These are phyloP conservation scores for Hypselothyrea guttata DNA, from an alignment of 2,888 invertebrate species.

Conservation along the genomic window DNA sequence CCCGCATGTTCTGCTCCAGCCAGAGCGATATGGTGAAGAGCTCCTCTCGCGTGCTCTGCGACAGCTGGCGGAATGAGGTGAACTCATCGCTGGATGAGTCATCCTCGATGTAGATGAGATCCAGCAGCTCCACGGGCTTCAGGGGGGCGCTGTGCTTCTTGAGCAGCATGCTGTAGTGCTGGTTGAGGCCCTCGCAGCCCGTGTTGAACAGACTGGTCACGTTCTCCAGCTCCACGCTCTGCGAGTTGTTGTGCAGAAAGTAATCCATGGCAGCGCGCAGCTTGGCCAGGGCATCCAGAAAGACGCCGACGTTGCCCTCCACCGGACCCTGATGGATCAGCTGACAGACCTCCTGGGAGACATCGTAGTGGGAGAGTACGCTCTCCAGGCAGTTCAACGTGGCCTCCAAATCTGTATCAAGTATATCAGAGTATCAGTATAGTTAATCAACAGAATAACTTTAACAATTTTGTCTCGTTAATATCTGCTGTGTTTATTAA, in stretches of 20 bases:
- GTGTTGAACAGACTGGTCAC: conserved; percentile 90
- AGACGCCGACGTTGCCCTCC: conserved; percentile 85
- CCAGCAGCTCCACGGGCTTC: conserved; percentile 93
- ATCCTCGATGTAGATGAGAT: conserved; percentile 93
- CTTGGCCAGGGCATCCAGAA: conserved; percentile 90
- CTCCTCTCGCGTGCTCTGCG: conserved; percentile 87
- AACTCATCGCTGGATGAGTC: conserved; percentile 86
- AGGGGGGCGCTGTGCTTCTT: conserved; percentile 91
- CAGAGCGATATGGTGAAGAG: conserved; percentile 92
- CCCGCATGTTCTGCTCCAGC: conserved; percentile 90
- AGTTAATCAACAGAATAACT: too few species aligned
- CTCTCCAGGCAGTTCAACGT: conserved; percentile 94
- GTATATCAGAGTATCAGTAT: too few species aligned
- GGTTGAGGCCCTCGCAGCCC: conserved; percentile 92
- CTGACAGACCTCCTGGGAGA: conserved; percentile 94
- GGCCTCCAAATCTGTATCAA: conserved; percentile 91
- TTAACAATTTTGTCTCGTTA: too few species aligned
- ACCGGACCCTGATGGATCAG: conserved; percentile 93
- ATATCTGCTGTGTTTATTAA: too few species aligned
- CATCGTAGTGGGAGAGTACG: conserved; percentile 97
- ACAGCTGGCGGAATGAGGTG: conserved; percentile 86
- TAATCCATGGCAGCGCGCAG: conserved; percentile 94
- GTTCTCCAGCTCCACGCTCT: conserved; percentile 96
- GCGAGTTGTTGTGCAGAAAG: conserved; percentile 95
- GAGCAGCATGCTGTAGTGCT: conserved; percentile 93